Base-by-base conservation (phyloP, 2,113 vertebrate genomes). In the Condylura cristata region DNA sequence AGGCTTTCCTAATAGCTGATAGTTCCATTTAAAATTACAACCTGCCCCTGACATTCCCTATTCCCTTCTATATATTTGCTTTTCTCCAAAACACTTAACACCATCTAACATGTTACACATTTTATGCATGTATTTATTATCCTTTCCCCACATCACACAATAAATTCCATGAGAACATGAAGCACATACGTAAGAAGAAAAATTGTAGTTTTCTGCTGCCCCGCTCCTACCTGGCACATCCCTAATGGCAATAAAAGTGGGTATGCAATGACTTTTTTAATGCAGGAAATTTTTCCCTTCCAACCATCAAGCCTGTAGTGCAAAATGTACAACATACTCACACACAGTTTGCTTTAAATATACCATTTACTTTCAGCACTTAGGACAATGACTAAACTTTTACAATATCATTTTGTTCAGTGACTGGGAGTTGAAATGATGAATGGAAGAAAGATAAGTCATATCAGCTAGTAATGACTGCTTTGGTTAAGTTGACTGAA, bases 271-370 rank as follows among this genome's bases (percentile, higher is more conserved):
- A n/a, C 28, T 63, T 53, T 56, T 83, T 72, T 66, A 84, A 79
- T 32, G 14, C 48, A 95, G 34, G 8, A 80, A 96, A 39, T 58
- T 16, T 71, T 26, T 81, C 9, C 72, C 41, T 86, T 28, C 39
- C 58, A 95, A 86, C 18, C 44, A 46, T 63, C 37, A 76, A 61
- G 14, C 66, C 16, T 96, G 79, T 81, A 87, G 41, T 95, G 84
- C 34, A 87, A 94, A 74, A 88, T 24, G 41, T 95, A 84, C 34
- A 87, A 94, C 70, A 93, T 90, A 72, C 26, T 4, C 51, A 91
- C 0, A 34, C 1, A 44, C 51, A 82, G 28, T 75, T 94, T 82
- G 72, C 37, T 89, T 91, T 70, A 41, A 86, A 75, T 46, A 89
- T 28, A 44, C 18, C 41, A 79, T 8, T 90, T 88, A 34, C 41